A percentile compares a stretch with the other conserved stretches of the same genome.
Evolutionary conservation across 2,113 vertebrate species (phyloP).

Genomic region (Accipiter cooperii): DNA sequence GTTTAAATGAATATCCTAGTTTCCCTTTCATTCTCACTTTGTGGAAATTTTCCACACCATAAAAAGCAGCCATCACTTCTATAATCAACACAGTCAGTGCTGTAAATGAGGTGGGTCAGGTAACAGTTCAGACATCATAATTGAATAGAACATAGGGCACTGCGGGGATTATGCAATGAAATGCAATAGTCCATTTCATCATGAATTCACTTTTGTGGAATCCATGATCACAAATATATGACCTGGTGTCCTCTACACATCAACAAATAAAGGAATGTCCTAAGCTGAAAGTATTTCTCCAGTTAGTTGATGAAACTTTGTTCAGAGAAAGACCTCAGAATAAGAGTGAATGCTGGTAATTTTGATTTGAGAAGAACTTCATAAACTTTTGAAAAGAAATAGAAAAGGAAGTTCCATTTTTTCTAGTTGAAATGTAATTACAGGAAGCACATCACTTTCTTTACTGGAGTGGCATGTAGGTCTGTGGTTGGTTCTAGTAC

Average conservation of each 20-base stretch:
- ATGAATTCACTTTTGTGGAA: background rate
- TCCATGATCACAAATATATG: background rate
- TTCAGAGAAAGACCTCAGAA: background rate
- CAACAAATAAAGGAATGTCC: background rate
- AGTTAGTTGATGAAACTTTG: background rate
- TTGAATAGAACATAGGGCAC: background rate
- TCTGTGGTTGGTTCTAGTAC: background rate
- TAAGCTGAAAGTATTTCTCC: background rate
- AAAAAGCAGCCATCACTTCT: background rate
- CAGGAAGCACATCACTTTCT: background rate
- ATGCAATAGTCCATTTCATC: background rate
- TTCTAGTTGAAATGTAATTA: background rate
- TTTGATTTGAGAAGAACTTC: background rate
- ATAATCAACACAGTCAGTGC: background rate
- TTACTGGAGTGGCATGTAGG: background rate
- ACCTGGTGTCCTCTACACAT: background rate
- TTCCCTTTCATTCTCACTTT: background rate
- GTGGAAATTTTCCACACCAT: background rate
- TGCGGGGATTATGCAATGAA: background rate
- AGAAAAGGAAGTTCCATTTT: background rate
- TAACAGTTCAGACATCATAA: background rate
- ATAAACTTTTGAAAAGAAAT: background rate
- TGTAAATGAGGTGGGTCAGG: background rate
- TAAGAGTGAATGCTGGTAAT: background rate
- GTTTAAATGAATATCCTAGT: background rate